phyloP scores from a whole-genome alignment of 2,888 invertebrate genomes.

The Labia minor region DNA sequence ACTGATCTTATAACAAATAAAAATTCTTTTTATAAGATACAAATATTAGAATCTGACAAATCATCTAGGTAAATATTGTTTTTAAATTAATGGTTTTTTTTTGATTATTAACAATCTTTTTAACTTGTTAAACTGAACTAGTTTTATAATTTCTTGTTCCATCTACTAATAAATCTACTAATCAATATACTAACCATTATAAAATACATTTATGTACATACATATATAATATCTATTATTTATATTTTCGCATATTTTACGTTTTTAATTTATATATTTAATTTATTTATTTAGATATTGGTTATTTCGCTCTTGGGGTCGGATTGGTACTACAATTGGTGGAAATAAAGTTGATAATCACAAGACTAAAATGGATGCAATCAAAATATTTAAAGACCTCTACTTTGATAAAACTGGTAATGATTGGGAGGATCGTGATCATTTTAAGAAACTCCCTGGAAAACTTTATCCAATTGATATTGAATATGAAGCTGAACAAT shows the following conservation, averaged over 20 bases:
- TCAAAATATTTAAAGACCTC: slow-evolving; percentile 47
- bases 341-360: slow-evolving; percentile 50
- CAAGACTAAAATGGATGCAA: slow-evolving; percentile 44
- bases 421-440: slow-evolving; percentile 51
- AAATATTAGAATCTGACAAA: slow-evolving; percentile 47
- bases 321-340: slow-evolving; percentile 91
- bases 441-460: slow-evolving; percentile 61
- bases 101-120: background rate
- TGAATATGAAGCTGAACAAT: slow-evolving; percentile 54
- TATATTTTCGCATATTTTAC: no score
- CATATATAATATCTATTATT: no score
- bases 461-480: slow-evolving; percentile 78
- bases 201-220: no score
- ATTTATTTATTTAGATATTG: slow-evolving; percentile 44
- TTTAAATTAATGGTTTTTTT: no score
- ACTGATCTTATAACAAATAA: slow-evolving; percentile 78
- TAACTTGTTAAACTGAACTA: background rate
- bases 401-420: slow-evolving; percentile 80
- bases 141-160: background rate
- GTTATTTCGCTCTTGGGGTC: slow-evolving; percentile 89
- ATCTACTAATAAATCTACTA: background rate
- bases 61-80: slow-evolving; percentile 15
- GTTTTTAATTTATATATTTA: no score
- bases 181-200: background rate
- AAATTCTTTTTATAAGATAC: slow-evolving; percentile 92